phyloP scores from a whole-genome alignment of 2,888 invertebrate genomes.

The Machimus rusticus region DNA sequence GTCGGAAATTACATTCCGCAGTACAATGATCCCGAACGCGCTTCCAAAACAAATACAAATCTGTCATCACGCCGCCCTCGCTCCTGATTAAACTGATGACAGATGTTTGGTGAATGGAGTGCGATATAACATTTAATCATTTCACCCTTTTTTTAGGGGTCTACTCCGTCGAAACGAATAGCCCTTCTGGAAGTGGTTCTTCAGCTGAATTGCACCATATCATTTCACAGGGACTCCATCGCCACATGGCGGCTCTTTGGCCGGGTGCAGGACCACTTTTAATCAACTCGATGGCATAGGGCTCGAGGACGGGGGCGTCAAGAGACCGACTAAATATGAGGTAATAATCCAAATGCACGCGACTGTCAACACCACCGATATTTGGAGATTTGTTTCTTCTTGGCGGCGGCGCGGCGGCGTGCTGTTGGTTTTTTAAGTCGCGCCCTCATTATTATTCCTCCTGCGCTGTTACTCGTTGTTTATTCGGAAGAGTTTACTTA shows the following conservation, averaged over 20 bases:
- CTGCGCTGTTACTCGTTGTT: not conserved
- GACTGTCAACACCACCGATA: not conserved
- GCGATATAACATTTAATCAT: constrained; percentile 26
- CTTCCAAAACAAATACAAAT: not conserved
- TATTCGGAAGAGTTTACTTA: not conserved
- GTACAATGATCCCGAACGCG: not conserved
- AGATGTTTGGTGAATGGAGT: constrained; percentile 13
- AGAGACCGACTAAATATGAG: not conserved
- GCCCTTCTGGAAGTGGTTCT: not conserved
- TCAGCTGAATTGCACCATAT: not conserved
- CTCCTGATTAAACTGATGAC: constrained; percentile 14
- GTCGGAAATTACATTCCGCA: not conserved
- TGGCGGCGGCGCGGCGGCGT: no score
- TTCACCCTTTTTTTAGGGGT: constrained; percentile 6
- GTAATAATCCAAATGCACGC: constrained; percentile 19
- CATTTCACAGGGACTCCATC: not conserved
- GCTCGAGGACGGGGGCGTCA: not conserved
- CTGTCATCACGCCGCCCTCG: not conserved
- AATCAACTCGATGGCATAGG: not conserved
- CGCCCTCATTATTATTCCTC: not conserved
- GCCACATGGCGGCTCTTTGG: constrained; percentile 4
- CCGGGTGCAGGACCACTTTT: not conserved
- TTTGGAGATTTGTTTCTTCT: not conserved
- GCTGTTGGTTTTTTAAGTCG: not conserved
- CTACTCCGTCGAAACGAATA: not conserved